Conservation (phyloP, 2,113 vertebrate species). For the Pelvicachromis taeniatus region DNA sequence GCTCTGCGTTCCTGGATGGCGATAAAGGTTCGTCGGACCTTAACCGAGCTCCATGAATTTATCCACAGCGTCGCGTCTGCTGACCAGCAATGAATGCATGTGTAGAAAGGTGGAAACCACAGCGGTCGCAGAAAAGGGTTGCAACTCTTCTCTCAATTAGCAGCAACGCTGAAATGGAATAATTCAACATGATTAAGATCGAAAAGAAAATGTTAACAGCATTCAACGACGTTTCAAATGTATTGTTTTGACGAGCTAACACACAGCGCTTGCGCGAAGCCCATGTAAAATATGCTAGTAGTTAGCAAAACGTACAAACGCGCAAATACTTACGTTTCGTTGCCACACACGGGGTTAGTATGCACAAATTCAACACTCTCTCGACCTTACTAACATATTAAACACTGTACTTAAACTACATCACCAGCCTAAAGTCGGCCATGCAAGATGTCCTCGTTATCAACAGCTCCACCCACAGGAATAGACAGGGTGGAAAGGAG, state of each 20-base stretch:
- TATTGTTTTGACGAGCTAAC: not conserved
- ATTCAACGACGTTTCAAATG: accelerated
- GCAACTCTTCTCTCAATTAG: not conserved
- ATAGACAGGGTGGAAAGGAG: not conserved
- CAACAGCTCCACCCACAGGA: conserved; percentile 25
- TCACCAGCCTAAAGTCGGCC: not conserved
- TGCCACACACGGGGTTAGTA: accelerated
- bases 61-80: conserved; percentile 20
- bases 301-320: not conserved
- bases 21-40: not conserved
- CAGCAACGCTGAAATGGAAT: not conserved
- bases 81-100: not conserved
- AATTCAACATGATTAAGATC: not conserved
- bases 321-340: not conserved
- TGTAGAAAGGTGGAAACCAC: not conserved
- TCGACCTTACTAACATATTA: not conserved
- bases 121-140: not conserved
- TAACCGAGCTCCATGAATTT: conserved; percentile 60
- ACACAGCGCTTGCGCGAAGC: not conserved
- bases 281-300: not conserved
- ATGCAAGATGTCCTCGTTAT: not conserved
- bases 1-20: not conserved
- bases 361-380: not conserved
- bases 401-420: not conserved
- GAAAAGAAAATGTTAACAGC: accelerated